Percentiles rank a stretch among this genome's conserved stretches.
Evolutionary conservation across 1,140 invertebrate genomes (phyloP).

Genomic region (Drosophila sucinea): DNA sequence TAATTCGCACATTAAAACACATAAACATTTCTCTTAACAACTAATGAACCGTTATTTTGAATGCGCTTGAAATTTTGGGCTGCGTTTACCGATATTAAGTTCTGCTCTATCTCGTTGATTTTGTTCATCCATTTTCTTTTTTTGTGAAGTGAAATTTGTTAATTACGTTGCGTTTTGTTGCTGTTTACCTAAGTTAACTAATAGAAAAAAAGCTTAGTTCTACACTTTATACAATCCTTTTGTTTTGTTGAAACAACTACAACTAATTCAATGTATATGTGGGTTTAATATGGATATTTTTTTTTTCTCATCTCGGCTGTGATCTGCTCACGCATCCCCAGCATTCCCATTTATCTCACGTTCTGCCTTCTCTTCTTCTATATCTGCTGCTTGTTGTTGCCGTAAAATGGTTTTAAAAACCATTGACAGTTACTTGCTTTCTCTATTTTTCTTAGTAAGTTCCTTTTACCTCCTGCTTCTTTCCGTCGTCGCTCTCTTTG

Average conservation of each 20-base stretch:
- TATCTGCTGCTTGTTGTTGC: constrained; percentile 30
- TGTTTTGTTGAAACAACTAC: constrained; percentile 64
- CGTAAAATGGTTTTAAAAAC: constrained; percentile 65
- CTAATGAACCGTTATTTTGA: constrained; percentile 2
- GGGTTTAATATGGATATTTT: constrained; percentile 49
- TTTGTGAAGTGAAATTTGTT: constrained; percentile 60
- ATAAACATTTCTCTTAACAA: constrained; percentile 2
- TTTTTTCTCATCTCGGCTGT: constrained; percentile 19
- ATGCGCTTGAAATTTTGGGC: constrained; percentile 26
- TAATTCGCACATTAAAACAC: not conserved
- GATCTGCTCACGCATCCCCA: not conserved
- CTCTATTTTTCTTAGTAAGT: constrained; percentile 35
- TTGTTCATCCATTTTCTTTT: not conserved
- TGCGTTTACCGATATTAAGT: constrained; percentile 11
- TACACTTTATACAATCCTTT: constrained; percentile 51
- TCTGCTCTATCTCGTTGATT: constrained; percentile 24
- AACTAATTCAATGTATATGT: constrained; percentile 64
- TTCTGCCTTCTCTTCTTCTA: constrained; percentile 25
- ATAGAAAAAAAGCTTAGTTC: constrained; percentile 47
- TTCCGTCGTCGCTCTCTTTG: not conserved
- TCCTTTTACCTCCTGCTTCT: constrained; percentile 9
- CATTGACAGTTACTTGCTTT: constrained; percentile 32
- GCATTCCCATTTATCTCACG: not conserved
- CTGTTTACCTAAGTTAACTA: constrained; percentile 47
- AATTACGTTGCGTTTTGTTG: constrained; percentile 60